Evolutionary conservation across 1,140 invertebrate species (phyloP).

Genomic region (Drosophila micromelanica): DNA sequence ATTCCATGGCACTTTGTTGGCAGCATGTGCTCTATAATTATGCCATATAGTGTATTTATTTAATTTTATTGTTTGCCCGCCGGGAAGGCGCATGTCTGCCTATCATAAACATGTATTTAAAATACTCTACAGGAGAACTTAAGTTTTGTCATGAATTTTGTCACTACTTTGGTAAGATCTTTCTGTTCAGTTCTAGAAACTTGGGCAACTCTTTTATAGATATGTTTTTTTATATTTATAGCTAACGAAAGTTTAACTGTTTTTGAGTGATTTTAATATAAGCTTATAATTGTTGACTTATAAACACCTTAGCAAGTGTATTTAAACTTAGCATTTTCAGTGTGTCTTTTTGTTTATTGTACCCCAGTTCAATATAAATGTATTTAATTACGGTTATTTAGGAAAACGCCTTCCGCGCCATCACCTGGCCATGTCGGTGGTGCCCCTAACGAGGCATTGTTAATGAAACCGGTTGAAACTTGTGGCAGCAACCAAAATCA

Average conservation of each 20-base stretch:
- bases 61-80: constrained; percentile 36
- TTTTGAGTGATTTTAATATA: no score
- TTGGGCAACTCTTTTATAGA: no score
- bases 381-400: constrained; percentile 69
- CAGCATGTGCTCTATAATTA: constrained; percentile 54
- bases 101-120: neutral
- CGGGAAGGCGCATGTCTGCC: constrained; percentile 14
- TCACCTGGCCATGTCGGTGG: neutral
- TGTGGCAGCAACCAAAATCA: constrained; percentile 35
- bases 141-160: no score
- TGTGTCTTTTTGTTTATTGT: constrained; percentile 32
- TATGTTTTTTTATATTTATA: no score
- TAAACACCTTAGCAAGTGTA: constrained; percentile 3
- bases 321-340: neutral
- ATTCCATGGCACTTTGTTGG: constrained; percentile 14
- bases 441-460: constrained; percentile 31
- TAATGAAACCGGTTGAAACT: constrained; percentile 64
- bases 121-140: neutral
- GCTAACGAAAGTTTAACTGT: no score
- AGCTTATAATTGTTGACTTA: no score
- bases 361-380: constrained; percentile 44
- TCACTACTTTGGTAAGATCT: no score
- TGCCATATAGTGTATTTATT: constrained; percentile 55
- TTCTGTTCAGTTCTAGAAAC: no score
- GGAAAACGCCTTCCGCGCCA: constrained; percentile 14